Evolutionary conservation across 2,113 vertebrate species (phyloP).

Genomic region (Sialia sialis): DNA sequence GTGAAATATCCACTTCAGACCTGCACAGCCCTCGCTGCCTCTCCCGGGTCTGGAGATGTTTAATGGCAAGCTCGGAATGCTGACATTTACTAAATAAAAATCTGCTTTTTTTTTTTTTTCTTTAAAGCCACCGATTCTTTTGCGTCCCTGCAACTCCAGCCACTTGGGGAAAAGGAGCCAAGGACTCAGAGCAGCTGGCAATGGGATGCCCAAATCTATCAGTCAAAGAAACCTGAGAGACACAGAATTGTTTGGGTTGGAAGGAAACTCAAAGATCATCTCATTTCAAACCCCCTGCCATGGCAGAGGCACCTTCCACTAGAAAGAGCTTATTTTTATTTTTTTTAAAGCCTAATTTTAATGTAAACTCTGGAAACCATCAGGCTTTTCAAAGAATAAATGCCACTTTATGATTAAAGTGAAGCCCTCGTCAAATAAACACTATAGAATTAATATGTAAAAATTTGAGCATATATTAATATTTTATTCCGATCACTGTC

Average conservation of each 20-base stretch:
- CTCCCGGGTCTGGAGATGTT: not conserved
- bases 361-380: not conserved
- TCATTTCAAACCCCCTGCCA: not conserved
- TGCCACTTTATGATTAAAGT: not conserved
- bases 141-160: accelerated
- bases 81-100: not conserved
- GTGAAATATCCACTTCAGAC: accelerated
- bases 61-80: not conserved
- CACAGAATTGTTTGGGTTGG: not conserved
- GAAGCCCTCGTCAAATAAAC: not conserved
- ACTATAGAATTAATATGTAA: accelerated
- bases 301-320: not conserved
- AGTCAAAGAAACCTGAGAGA: not conserved
- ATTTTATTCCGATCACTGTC: not conserved
- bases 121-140: not conserved
- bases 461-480: not conserved
- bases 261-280: not conserved
- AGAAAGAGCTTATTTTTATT: not conserved
- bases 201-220: not conserved
- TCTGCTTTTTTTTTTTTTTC: not conserved
- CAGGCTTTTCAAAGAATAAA: not conserved
- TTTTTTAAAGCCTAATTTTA: not conserved
- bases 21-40: not conserved
- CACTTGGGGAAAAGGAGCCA: not conserved
- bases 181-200: not conserved